A percentile compares a stretch with the other conserved stretches of the same genome.
Evolutionary conservation across 1,140 invertebrate genomes (phyloP).

Genomic region (Drosophila asahinai): DNA sequence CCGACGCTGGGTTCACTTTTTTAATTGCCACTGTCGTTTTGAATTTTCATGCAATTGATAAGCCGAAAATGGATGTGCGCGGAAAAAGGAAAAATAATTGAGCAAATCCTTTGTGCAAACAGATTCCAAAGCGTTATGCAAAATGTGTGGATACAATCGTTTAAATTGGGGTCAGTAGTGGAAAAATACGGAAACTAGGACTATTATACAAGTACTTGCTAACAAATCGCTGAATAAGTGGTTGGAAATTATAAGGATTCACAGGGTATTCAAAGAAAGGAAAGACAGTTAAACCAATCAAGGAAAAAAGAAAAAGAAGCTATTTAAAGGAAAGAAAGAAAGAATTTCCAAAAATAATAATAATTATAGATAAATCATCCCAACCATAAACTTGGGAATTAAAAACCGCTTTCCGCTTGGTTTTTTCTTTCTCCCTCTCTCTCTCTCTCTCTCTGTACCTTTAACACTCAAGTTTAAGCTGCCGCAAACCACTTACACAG

Average conservation of each 20-base stretch:
- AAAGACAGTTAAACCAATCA: no score
- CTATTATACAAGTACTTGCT: neutral
- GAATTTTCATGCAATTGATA: conserved; percentile 60
- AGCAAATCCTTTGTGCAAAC: conserved; percentile 26
- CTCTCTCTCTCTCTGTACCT: neutral
- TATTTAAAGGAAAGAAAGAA: neutral
- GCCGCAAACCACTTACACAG: neutral
- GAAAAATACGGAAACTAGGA: neutral
- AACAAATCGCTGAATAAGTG: neutral
- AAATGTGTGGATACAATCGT: conserved; percentile 9
- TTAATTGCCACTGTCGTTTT: conserved; percentile 66
- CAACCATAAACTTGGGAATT: neutral
- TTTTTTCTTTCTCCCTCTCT: neutral
- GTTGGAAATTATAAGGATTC: neutral
- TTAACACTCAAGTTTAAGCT: neutral
- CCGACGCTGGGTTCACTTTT: conserved; percentile 43
- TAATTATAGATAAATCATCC: neutral
- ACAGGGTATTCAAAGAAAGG: neutral
- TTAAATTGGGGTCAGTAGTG: conserved; percentile 23
- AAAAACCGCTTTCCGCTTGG: no score
- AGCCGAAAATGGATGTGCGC: conserved; percentile 49
- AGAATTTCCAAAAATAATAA: no score
- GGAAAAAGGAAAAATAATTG: conserved; percentile 19
- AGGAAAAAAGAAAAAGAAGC: no score
- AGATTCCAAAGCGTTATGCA: conserved; percentile 19